Evolutionary conservation across 1,140 invertebrate genomes (phyloP).

Genomic region (Idris sp.): DNA sequence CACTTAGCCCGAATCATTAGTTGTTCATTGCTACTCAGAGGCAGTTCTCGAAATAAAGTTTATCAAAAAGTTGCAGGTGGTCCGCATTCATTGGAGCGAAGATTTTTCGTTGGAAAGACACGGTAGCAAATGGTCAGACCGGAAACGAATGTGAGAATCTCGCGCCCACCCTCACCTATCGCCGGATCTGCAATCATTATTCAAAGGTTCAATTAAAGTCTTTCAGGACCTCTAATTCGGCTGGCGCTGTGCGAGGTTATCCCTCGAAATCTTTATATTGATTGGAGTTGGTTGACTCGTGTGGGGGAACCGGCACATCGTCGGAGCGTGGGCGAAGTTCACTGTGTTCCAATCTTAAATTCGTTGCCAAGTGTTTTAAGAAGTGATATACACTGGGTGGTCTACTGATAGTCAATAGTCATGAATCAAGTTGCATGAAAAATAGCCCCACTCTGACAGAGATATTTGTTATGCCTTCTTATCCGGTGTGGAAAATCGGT

Average conservation of each 20-base stretch:
- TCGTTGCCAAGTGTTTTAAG: constrained; percentile 71
- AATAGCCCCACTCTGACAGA: constrained; percentile 18
- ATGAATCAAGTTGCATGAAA: constrained; percentile 70
- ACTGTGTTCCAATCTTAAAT: constrained; percentile 73
- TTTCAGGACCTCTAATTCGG: constrained; percentile 74
- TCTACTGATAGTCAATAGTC: constrained; percentile 67
- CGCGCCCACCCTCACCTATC: constrained; percentile 68
- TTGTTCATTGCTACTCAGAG: constrained; percentile 11
- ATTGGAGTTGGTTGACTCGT: constrained; percentile 72
- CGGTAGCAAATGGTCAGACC: constrained; percentile 46
- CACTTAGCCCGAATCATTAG: constrained; percentile 41
- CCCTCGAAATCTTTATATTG: constrained; percentile 74
- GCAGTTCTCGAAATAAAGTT: constrained; percentile 30
- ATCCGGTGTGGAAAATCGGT: constrained; percentile 35
- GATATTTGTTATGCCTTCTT: constrained; percentile 28
- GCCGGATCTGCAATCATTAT: constrained; percentile 75
- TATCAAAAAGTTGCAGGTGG: constrained; percentile 54
- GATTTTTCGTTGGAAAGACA: constrained; percentile 38
- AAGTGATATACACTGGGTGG: constrained; percentile 73
- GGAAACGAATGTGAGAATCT: constrained; percentile 50
- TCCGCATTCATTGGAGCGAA: constrained; percentile 46
- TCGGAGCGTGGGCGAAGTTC: constrained; percentile 71
- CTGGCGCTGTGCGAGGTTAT: constrained; percentile 71
- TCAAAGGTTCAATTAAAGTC: constrained; percentile 77
- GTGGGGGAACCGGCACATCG: constrained; percentile 34